Percentiles rank a stretch among this genome's conserved stretches.
Evolutionary conservation across 2,888 invertebrate species (phyloP).

Genomic region (Rhodophaea formosa): DNA sequence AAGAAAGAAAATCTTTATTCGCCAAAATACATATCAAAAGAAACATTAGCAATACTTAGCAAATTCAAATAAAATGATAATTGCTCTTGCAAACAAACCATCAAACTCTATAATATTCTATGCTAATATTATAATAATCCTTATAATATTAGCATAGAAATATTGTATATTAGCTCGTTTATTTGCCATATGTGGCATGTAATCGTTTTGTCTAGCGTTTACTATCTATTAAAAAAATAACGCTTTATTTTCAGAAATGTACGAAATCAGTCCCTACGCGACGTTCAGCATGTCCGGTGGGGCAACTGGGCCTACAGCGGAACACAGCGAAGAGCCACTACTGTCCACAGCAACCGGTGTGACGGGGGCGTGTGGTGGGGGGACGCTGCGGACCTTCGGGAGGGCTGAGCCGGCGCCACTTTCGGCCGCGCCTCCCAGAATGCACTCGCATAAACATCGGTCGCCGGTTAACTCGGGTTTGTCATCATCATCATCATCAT

Average conservation of each 20-base stretch:
- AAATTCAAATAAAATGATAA: too few relatives aligned
- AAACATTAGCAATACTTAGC: too few relatives aligned
- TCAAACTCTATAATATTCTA: too few relatives aligned
- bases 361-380: slow-evolving; percentile 79
- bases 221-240: too few relatives aligned
- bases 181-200: too few relatives aligned
- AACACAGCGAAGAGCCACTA: slow-evolving; percentile 27
- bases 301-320: slow-evolving; percentile 37
- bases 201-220: too few relatives aligned
- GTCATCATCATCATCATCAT: background rate
- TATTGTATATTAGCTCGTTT: too few relatives aligned
- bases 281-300: slow-evolving; percentile 84
- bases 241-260: slow-evolving; percentile 85
- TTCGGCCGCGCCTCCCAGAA: slow-evolving; percentile 41
- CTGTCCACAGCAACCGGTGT: slow-evolving; percentile 47
- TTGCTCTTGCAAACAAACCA: too few relatives aligned
- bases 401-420: slow-evolving; percentile 79
- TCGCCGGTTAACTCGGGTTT: slow-evolving; percentile 42
- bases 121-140: too few relatives aligned
- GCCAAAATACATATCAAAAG: too few relatives aligned
- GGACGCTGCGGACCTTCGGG: slow-evolving; percentile 89
- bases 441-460: slow-evolving; percentile 42
- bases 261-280: slow-evolving; percentile 90
- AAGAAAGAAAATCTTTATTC: too few relatives aligned
- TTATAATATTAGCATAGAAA: too few relatives aligned